Percentiles rank a stretch among this genome's conserved stretches.
phyloP scores from a whole-genome alignment of 2,113 vertebrate genomes.

The Tetraodon nigroviridis region DNA sequence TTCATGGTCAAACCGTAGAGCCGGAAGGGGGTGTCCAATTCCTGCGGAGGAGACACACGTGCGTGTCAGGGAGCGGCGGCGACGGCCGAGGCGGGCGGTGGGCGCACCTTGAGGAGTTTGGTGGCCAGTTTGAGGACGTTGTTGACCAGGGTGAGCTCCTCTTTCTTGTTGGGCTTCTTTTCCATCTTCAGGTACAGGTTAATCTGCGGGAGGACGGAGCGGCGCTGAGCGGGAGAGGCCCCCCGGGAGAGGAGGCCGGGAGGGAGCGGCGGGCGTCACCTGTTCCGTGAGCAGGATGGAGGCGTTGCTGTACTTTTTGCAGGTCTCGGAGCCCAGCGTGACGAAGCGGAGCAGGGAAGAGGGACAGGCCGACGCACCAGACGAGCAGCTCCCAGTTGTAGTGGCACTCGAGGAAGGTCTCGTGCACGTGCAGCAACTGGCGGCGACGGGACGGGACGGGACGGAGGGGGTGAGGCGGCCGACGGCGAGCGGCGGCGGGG shows the following conservation, averaged over 20 bases:
- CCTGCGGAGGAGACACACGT: too few species aligned
- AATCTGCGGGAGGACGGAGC: constrained; percentile 75
- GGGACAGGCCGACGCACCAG: constrained; percentile 94
- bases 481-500: neutral
- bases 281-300: constrained; percentile 98
- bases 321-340: constrained; percentile 97
- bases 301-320: constrained; percentile 99
- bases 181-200: constrained; percentile 99
- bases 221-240: too few species aligned
- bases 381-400: constrained; percentile 98
- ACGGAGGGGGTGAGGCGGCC: neutral
- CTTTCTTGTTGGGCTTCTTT: constrained; percentile 99
- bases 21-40: constrained; percentile 92
- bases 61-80: neutral
- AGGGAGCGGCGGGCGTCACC: constrained; percentile 60
- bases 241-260: neutral
- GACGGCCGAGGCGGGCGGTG: too few species aligned
- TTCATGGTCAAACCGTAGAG: constrained; percentile 98
- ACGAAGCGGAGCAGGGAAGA: constrained; percentile 95
- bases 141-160: constrained; percentile 96
- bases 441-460: neutral
- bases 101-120: constrained; percentile 89
- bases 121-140: constrained; percentile 97
- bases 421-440: constrained; percentile 89
- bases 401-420: constrained; percentile 93